Percentiles rank a stretch among this genome's conserved stretches.
phyloP scores from a whole-genome alignment of 2,113 vertebrate genomes.

The Axis porcinus region DNA sequence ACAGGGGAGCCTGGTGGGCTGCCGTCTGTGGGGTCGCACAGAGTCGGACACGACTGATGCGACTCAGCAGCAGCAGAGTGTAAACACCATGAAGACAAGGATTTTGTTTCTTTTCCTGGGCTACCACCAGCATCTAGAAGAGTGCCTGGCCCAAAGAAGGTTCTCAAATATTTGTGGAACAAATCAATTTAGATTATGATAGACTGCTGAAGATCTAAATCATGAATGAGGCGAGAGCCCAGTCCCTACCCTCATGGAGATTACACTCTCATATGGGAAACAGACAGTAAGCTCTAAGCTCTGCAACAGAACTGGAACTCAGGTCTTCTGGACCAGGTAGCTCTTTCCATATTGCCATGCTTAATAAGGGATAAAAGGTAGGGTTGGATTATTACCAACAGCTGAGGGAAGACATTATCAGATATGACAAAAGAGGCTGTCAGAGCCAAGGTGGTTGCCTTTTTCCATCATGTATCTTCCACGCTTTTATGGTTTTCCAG shows the following conservation, averaged over 20 bases:
- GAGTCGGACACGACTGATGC: background rate
- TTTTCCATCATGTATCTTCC: background rate
- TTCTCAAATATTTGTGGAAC: background rate
- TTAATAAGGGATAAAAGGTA: background rate
- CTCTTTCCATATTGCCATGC: background rate
- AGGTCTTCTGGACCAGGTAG: background rate
- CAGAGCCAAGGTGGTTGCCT: background rate
- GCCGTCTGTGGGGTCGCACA: background rate
- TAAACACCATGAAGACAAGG: background rate
- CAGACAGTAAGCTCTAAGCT: background rate
- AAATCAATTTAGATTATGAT: background rate
- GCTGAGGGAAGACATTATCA: background rate
- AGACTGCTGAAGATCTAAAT: background rate
- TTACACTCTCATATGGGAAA: background rate
- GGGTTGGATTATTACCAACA: background rate
- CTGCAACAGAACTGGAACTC: background rate
- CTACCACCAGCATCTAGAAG: background rate
- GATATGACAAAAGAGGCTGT: background rate
- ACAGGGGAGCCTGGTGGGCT: background rate
- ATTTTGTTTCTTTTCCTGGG: background rate
- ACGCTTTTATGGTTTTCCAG: background rate
- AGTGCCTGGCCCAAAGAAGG: background rate
- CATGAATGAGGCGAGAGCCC: background rate
- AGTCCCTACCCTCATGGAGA: background rate
- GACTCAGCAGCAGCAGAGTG: background rate